Evolutionary conservation across 2,888 invertebrate genomes (phyloP).

Genomic region (Watsonalla binaria): DNA sequence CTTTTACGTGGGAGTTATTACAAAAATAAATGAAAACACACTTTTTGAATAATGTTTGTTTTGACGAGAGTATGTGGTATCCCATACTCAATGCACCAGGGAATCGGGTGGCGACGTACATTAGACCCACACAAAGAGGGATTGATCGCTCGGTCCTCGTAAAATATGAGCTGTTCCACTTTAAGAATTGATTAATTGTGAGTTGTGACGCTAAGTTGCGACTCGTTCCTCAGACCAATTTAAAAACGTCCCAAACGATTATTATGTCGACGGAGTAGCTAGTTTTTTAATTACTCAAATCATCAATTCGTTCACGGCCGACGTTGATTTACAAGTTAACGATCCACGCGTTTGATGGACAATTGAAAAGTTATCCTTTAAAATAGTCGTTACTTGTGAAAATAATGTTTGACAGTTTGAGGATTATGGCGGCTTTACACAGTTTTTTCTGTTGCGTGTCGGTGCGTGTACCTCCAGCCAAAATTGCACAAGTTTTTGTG

Average conservation of each 20-base stretch:
- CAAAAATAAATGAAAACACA: conserved; percentile 70
- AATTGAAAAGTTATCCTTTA: conserved; percentile 24
- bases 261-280: conserved; percentile 47
- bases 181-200: conserved; percentile 74
- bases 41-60: conserved; percentile 72
- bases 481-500: conserved; percentile 74
- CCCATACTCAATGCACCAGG: conserved; percentile 51
- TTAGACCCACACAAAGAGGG: conserved; percentile 74
- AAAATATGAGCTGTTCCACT: conserved; percentile 66
- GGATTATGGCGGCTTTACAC: conserved; percentile 30
- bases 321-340: conserved; percentile 45
- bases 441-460: conserved; percentile 38
- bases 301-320: conserved; percentile 43
- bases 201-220: conserved; percentile 46
- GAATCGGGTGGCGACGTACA: conserved; percentile 52
- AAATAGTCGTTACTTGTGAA: conserved; percentile 38
- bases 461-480: conserved; percentile 56
- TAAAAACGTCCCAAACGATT: conserved; percentile 44
- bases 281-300: conserved; percentile 53
- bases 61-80: conserved; percentile 60
- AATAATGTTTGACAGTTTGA: conserved; percentile 27
- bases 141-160: conserved; percentile 59
- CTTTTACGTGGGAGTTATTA: conserved; percentile 59
- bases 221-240: conserved; percentile 50
- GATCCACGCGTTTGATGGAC: conserved; percentile 26